Conservation (phyloP, 64 coral and sea anemone genomes). For the Stichodactyla mertensii region DNA sequence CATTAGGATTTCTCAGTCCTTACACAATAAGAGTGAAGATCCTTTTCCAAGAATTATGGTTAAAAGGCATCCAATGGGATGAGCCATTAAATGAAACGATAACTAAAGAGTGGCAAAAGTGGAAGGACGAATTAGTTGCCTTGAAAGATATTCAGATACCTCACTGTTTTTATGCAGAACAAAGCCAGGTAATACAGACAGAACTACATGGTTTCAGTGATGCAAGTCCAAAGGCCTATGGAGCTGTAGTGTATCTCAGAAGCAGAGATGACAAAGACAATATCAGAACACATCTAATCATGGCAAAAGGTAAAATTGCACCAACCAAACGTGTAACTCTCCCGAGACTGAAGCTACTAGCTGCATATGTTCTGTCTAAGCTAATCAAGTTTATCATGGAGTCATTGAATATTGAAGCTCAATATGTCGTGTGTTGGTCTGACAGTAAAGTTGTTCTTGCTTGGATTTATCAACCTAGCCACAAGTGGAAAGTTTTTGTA, state of each 20-base stretch:
- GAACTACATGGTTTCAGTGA: slow-evolving; percentile 45
- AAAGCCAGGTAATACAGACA: not conserved
- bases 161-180: not conserved
- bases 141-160: slow-evolving; percentile 4
- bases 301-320: slow-evolving; percentile 22
- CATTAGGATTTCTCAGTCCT: slow-evolving; percentile 27
- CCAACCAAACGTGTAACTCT: slow-evolving; percentile 33
- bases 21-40: slow-evolving; percentile 33
- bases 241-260: slow-evolving; percentile 12
- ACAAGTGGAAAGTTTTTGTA: slow-evolving; percentile 25
- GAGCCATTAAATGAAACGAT: slow-evolving; percentile 9
- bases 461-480: slow-evolving; percentile 15
- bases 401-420: not conserved
- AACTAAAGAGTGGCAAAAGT: slow-evolving; percentile 17
- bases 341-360: slow-evolving; percentile 29
- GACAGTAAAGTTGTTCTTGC: slow-evolving; percentile 12
- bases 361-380: not conserved
- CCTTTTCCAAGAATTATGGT: slow-evolving; percentile 37
- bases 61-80: slow-evolving; percentile 31
- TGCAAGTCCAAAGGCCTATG: slow-evolving; percentile 26
- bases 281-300: not conserved
- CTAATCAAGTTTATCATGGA: not conserved
- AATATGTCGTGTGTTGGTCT: slow-evolving; percentile 23
- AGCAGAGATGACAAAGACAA: not conserved
- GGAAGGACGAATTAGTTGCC: slow-evolving; percentile 17